These are phyloP conservation scores for Chloroceryle inda DNA, from an alignment of 2,797 vertebrate genomes.

Conservation along the genomic window DNA sequence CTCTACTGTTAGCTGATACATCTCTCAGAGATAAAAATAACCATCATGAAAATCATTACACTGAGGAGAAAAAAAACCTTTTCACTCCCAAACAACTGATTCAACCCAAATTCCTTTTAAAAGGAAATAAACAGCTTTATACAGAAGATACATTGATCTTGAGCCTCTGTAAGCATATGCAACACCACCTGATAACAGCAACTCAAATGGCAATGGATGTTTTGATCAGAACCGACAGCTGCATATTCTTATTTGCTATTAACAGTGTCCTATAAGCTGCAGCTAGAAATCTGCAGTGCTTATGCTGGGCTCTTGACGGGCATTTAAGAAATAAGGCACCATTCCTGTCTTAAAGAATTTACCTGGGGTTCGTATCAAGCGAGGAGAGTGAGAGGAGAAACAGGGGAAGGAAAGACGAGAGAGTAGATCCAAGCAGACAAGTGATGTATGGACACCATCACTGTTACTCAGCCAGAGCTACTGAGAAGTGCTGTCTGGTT, in stretches of 20 bases:
- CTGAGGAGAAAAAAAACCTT: background rate
- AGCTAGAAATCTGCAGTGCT: background rate
- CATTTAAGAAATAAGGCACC: background rate
- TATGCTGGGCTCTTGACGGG: background rate
- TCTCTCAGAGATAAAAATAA: slow-evolving; percentile 31
- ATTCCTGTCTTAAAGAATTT: background rate
- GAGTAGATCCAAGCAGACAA: background rate
- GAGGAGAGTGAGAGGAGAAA: background rate
- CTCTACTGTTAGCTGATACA: background rate
- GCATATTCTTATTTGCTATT: background rate
- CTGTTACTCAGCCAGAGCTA: background rate
- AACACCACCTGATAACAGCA: slow-evolving; percentile 25
- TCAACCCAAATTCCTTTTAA: background rate
- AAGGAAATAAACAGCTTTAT: slow-evolving; percentile 9
- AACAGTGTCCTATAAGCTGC: background rate
- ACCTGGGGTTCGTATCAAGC: background rate
- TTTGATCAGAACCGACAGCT: background rate
- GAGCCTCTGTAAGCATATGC: background rate
- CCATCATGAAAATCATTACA: background rate
- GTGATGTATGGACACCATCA: background rate
- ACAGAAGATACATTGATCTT: background rate
- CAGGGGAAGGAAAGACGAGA: background rate
- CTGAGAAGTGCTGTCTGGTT: background rate
- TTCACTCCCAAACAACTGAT: background rate
- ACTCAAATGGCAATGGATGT: background rate